Base-by-base conservation (phyloP, 1,140 invertebrate species). In the Drosophila sulfurigaster region DNA sequence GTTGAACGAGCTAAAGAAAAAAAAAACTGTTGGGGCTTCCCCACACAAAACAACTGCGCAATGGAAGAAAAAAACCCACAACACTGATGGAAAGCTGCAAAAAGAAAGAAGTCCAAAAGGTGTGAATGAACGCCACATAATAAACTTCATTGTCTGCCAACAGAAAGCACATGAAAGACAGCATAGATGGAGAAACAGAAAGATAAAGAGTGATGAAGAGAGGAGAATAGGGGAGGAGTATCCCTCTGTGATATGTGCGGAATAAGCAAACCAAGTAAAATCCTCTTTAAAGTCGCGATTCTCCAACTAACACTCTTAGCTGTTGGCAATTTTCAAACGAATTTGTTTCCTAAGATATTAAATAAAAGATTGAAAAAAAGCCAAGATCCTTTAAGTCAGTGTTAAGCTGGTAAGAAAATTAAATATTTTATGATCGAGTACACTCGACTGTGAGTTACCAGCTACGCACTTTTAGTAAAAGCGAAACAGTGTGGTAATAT, bases 211-310 rank as follows among this genome's bases (percentile, higher is more conserved):
- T 25, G 20, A 25, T 25, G 20, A 0, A 25, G 20, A 25, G 20
- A 4, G 20, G 20, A 3, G 20, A 25, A 25, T 25, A 25, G 11
- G 10, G 20, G 49, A 30, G 4, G 11, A 1, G 16, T 25, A 10
- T 20, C 8, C 16, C n/a, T 48, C 6, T 3, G 7, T 16, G 25
- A 52, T 30, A 28, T 52, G 49, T 52, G 30, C 8, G 30, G 6
- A 16, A 62, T 51, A 66, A 60, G 67, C 58, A 79, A 68, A 78
- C 56, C 49, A 73, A 78, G 66, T 45, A 51, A 35, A 70, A 74
- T 52, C 32, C 30, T 20, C 45, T 51, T 38, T 62, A 46, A 15
- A 46, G 59, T 8, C 52, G 8, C 35, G 8, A 32, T 32, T 32
- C 30, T 32, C 6, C 6, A 8, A 38, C 8, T 10, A 10, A 38